phyloP scores from a whole-genome alignment of 2,888 invertebrate species.

The Creontiades dilutus region DNA sequence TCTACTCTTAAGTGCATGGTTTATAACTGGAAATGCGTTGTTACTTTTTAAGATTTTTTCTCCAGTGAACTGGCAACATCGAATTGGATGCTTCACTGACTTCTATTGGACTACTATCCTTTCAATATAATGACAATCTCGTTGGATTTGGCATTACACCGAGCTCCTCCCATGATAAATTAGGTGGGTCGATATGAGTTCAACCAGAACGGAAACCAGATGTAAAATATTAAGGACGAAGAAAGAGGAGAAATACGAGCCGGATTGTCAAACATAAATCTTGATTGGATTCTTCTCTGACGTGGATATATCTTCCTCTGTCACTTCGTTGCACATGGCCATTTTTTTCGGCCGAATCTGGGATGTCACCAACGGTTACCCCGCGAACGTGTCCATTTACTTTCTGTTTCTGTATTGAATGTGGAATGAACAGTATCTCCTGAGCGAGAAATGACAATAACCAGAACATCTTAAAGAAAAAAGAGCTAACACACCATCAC shows the following conservation, averaged over 20 bases:
- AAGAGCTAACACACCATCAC: no score
- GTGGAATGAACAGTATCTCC: no score
- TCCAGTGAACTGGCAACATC: background rate
- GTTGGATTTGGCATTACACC: background rate
- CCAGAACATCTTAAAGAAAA: no score
- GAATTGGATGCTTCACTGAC: background rate
- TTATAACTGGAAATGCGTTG: no score
- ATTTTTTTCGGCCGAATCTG: conserved; percentile 1
- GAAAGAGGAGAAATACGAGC: conserved; percentile 25
- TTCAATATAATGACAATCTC: background rate
- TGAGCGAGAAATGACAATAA: no score
- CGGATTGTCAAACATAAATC: conserved; percentile 19
- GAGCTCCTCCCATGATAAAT: conserved; percentile 23
- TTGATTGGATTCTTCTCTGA: conserved; percentile 28
- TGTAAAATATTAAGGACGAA: conserved; percentile 35
- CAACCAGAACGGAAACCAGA: background rate
- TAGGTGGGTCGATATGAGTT: background rate
- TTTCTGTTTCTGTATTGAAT: background rate
- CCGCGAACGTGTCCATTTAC: background rate
- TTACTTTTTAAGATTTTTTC: no score
- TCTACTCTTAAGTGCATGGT: no score
- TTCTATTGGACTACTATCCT: background rate
- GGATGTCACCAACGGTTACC: background rate
- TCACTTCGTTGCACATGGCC: background rate
- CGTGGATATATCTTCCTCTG: conserved; percentile 25